phyloP scores from a whole-genome alignment of 2,888 invertebrate genomes.

The Orthosia incerta region DNA sequence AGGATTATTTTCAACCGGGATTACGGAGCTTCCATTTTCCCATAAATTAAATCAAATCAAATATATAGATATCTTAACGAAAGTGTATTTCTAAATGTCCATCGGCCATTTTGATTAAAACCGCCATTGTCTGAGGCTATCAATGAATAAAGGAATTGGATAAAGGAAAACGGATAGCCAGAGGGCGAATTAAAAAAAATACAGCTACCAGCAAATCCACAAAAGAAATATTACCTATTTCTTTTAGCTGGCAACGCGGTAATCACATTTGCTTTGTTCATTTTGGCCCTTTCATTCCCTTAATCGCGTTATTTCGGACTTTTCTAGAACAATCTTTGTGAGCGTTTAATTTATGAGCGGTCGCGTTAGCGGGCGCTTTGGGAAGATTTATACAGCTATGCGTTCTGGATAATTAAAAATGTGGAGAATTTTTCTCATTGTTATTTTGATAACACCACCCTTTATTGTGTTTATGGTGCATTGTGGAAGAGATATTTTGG shows the following conservation, averaged over 20 bases:
- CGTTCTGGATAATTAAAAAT: constrained; percentile 64
- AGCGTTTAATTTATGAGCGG: constrained; percentile 65
- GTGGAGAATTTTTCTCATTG: constrained; percentile 60
- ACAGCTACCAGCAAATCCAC: constrained; percentile 74
- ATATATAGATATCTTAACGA: constrained; percentile 19
- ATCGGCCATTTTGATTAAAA: constrained; percentile 66
- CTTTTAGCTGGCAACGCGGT: constrained; percentile 86
- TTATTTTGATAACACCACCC: constrained; percentile 61
- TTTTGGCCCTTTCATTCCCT: constrained; percentile 89
- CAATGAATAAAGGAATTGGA: constrained; percentile 70
- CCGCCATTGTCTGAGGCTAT: constrained; percentile 67
- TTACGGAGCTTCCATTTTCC: constrained; percentile 7
- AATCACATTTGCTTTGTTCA: constrained; percentile 91
- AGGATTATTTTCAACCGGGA: constrained; percentile 29
- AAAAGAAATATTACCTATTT: constrained; percentile 90
- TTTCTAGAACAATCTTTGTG: constrained; percentile 79
- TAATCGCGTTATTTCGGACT: constrained; percentile 90
- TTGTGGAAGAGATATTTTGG: constrained; percentile 52
- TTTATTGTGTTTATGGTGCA: constrained; percentile 59
- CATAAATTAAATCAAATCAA: constrained; percentile 32
- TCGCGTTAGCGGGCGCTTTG: constrained; percentile 62
- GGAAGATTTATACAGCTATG: constrained; percentile 58
- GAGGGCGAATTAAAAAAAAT: constrained; percentile 72
- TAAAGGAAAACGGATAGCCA: constrained; percentile 69
- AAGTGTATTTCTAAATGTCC: constrained; percentile 61